Evolutionary conservation across 2,888 invertebrate genomes (phyloP), one percentile per base, ranked within the genome.

Genomic region (Ecdyonurus torrentis): DNA sequence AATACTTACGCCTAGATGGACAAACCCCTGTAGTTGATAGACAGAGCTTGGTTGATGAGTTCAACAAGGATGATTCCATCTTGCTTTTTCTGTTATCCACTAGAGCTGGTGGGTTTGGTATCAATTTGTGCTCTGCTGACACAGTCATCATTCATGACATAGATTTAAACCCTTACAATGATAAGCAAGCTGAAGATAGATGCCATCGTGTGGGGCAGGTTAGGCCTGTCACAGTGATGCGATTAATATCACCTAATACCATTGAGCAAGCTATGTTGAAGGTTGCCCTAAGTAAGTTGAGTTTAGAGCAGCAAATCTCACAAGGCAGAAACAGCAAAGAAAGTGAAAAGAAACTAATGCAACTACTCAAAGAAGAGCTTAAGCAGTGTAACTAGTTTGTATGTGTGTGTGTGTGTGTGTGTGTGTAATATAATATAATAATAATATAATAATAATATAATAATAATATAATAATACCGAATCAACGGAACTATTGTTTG

Each of bases 161-260:
- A 61, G 98, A 98, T 78, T 96, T 94, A 74, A 98, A 98, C 78
- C 97, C 97, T 0, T 96, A 97, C 76, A 97, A 97, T 74, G 97
- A 98, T 74, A 96, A 95, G 75, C 95, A 96, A 76, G 97, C 97
- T 0, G 96, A 97, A 74, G 97, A 98, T 77, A 79, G 88, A 72
- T 86, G 81, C 70, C 83, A 84, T 69, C 72, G 83, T 63, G 76
- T 83, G 10, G 83, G 83, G n/a, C 83, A 83, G 71, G 79, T 58
- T 70, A 87, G 89, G 67, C 87, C 90, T 0, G 97, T 98, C 5
- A 84, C 80, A 52, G 90, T 97, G 65, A 86, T 91, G 73, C 82
- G 94, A 69, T 78, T 97, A 61, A 80, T 98, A 65, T 85, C 89
- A 65, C 82, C 88, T 69, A 87, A 86, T 62, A 92, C 94, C 15